Base-by-base conservation (phyloP, 2,113 vertebrate genomes). In the Etia nguti region DNA sequence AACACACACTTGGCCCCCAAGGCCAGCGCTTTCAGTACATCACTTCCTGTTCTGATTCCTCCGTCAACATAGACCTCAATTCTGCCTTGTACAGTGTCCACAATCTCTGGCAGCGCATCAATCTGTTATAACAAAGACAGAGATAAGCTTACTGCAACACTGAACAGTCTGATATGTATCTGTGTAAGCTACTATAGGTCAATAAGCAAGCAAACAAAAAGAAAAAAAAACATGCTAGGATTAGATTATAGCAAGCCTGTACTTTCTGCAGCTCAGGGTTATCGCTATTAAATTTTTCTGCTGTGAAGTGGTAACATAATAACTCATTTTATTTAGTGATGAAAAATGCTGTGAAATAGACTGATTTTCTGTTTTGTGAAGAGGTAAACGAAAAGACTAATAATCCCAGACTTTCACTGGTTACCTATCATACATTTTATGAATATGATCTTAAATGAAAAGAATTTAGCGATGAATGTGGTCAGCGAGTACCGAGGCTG, bases 1-100 rank as follows among this genome's bases (percentile, higher is more conserved):
- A 99, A 99, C 83, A 99, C 96, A 0, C 98, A 99, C 93, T 97
- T 99, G 52, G 98, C 98, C 55, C 98, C 98, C 22, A 99, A 93
- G 52, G 98, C 98, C 90, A 99, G 75, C 0, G 98, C 97, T 92
- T 99, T 99, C 38, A 99, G 83, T 2, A 99, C 97, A 0, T 99
- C 98, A 1, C 96, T 98, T 88, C 98, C 98, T 6, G 98, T 98
- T 38, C 98, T 95, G 93, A 99, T 95, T 10, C 98, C 98, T 8
- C 98, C 98, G 2, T 99, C 98, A 79, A 99, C 48, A 75, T 99
- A 99, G 60, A 99, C 95, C 95, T 99, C 98, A 0, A 97, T 94
- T 86, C 96, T 96, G 68, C 97, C 97, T 90, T 94, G 96, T 16
- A 99, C 97, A 1, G 96, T 95, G 4, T 98, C 96, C 92, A 97